These are phyloP conservation scores for Psittacula echo DNA, from an alignment of 2,797 vertebrate genomes.

Conservation along the genomic window DNA sequence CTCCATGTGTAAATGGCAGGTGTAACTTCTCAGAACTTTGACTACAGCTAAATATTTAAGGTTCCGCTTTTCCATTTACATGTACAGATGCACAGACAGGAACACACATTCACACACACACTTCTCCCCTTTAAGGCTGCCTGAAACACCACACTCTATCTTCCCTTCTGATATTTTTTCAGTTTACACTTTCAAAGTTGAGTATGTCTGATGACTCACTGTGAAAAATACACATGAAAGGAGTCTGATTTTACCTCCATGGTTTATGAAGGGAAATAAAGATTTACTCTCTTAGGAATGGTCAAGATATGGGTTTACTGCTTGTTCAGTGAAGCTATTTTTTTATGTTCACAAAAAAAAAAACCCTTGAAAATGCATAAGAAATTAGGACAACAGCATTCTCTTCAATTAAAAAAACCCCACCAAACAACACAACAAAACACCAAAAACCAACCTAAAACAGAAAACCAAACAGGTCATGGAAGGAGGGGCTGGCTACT, in stretches of 20 bases:
- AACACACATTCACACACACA: accelerated
- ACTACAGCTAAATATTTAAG: background rate
- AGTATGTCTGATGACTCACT: background rate
- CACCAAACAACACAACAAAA: too few relatives aligned
- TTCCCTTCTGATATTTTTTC: background rate
- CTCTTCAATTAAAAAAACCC: background rate
- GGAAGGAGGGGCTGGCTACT: too few relatives aligned
- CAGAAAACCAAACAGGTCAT: background rate
- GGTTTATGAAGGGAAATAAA: background rate
- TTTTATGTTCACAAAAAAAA: background rate
- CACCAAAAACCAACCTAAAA: background rate
- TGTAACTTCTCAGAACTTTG: background rate
- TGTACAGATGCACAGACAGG: background rate
- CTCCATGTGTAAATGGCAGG: background rate
- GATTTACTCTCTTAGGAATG: background rate
- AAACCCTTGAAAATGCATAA: background rate
- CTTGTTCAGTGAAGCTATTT: background rate
- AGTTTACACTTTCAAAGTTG: background rate
- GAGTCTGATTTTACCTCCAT: background rate
- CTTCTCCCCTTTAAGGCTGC: background rate
- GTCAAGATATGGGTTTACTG: background rate
- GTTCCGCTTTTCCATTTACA: background rate
- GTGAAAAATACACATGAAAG: background rate
- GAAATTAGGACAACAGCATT: background rate
- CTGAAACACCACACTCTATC: background rate